A percentile compares a stretch with the other conserved stretches of the same genome.
Conservation (phyloP, 2,797 vertebrate species). For the Denticeps clupeoides region DNA sequence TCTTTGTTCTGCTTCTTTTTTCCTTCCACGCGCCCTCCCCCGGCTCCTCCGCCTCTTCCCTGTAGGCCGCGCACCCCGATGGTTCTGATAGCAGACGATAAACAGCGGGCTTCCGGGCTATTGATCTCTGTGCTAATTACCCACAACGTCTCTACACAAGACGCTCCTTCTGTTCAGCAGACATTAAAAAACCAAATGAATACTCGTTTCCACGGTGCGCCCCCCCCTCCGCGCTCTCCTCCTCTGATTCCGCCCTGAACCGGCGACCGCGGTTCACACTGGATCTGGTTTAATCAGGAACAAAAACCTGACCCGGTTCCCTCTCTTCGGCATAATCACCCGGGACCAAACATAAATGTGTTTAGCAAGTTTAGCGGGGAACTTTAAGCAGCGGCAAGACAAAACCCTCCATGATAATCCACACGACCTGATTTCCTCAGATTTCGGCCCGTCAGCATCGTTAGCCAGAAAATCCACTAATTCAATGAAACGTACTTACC, state of each 20-base stretch:
- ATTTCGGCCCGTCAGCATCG: too few species aligned
- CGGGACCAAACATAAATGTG: too few species aligned
- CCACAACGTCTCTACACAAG: constrained; percentile 35
- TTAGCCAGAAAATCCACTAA: constrained; percentile 20
- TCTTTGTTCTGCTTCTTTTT: constrained; percentile 9
- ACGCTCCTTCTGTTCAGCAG: constrained; percentile 29
- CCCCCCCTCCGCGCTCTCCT: constrained; percentile 20
- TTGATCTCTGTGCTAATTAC: constrained; percentile 50
- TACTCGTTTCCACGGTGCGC: constrained; percentile 22
- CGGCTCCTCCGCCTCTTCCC: constrained; percentile 15
- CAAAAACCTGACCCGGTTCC: constrained; percentile 41
- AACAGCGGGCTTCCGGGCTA: constrained; percentile 33
- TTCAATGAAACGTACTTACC: constrained; percentile 58
- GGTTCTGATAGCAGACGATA: constrained; percentile 25
- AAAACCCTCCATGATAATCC: too few species aligned
- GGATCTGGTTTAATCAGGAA: constrained; percentile 39
- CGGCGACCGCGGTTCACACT: constrained; percentile 22
- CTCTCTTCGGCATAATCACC: constrained; percentile 32
- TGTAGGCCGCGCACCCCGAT: constrained; percentile 19
- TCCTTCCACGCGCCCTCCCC: neutral
- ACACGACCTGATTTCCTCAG: too few species aligned
- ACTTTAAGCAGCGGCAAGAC: too few species aligned
- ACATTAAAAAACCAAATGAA: constrained; percentile 43
- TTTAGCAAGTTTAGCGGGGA: too few species aligned
- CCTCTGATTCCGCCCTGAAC: constrained; percentile 26